Percentiles rank a stretch among this genome's conserved stretches.
Evolutionary conservation across 2,797 vertebrate species (phyloP).

Genomic region (Thripadectes ignobilis): DNA sequence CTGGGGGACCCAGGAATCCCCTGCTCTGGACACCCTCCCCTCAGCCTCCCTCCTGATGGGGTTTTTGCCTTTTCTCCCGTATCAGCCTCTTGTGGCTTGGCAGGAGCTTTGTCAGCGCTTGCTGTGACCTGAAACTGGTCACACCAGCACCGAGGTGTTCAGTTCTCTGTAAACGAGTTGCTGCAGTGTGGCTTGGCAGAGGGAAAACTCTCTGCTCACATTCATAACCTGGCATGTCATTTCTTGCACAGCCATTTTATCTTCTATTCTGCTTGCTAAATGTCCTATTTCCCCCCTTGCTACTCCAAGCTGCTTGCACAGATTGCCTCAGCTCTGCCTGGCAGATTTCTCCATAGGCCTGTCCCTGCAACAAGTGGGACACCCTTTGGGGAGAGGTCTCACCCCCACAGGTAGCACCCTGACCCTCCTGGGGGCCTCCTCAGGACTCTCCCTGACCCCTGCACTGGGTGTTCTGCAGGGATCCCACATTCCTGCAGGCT

Average conservation of each 20-base stretch:
- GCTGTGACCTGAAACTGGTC: conserved; percentile 53
- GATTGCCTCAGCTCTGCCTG: neutral
- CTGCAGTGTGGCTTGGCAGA: conserved; percentile 46
- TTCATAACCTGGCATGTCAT: neutral
- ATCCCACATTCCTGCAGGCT: neutral
- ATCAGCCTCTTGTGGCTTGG: conserved; percentile 5
- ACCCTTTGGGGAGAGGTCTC: neutral
- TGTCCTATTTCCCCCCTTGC: neutral
- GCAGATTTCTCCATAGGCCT: neutral
- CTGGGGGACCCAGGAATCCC: neutral
- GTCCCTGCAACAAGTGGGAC: neutral
- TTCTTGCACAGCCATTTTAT: conserved; percentile 27
- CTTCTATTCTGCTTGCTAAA: neutral
- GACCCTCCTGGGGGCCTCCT: neutral
- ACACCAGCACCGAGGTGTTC: neutral
- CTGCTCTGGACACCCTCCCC: neutral
- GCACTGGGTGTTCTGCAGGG: fast-evolving
- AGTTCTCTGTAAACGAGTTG: neutral
- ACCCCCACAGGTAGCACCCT: neutral
- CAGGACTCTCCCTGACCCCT: neutral
- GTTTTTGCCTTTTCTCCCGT: neutral
- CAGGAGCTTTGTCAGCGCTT: conserved; percentile 47
- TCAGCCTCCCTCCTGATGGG: neutral
- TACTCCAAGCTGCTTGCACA: neutral
- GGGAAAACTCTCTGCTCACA: neutral